These are phyloP conservation scores for Caenorhabditis doughertyi DNA, from an alignment of 2,888 invertebrate species.

Conservation along the genomic window DNA sequence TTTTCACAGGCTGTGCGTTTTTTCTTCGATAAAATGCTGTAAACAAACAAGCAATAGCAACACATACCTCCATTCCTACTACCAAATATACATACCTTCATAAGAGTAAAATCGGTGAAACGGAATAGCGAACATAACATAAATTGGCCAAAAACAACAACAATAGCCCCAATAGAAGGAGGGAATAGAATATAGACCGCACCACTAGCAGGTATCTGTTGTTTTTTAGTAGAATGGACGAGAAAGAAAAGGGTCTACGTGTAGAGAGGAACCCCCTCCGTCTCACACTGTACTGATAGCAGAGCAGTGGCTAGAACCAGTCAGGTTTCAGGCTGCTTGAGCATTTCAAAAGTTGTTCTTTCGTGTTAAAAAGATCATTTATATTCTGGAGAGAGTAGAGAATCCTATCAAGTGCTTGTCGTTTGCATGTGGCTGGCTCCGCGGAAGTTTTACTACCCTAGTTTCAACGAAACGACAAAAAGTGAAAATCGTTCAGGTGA, in stretches of 20 bases:
- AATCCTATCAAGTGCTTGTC: slow-evolving; percentile 55
- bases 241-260: slow-evolving; percentile 10
- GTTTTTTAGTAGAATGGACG: slow-evolving; percentile 43
- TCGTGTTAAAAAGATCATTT: slow-evolving; percentile 30
- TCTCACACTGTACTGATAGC: slow-evolving; percentile 46
- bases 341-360: slow-evolving; percentile 50
- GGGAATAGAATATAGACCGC: slow-evolving; percentile 3
- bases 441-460: slow-evolving; percentile 39
- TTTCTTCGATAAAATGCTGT: not conserved
- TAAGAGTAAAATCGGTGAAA: slow-evolving; percentile 59
- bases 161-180: slow-evolving; percentile 16
- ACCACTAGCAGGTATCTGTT: slow-evolving; percentile 42
- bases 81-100: slow-evolving; percentile 49
- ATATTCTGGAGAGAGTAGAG: slow-evolving; percentile 10
- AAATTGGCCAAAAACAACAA: slow-evolving; percentile 25
- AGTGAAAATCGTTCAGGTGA: slow-evolving; percentile 11
- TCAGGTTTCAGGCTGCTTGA: slow-evolving; percentile 51
- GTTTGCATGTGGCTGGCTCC: slow-evolving; percentile 32
- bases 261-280: slow-evolving; percentile 28
- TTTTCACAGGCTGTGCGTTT: slow-evolving; percentile 11
- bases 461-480: slow-evolving; percentile 60
- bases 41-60: slow-evolving; percentile 43
- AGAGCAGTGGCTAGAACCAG: slow-evolving; percentile 52
- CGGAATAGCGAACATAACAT: slow-evolving; percentile 63
- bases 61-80: not conserved